Conservation (phyloP, 2,888 invertebrate species). For the Mongoloraphidia duomilia region DNA sequence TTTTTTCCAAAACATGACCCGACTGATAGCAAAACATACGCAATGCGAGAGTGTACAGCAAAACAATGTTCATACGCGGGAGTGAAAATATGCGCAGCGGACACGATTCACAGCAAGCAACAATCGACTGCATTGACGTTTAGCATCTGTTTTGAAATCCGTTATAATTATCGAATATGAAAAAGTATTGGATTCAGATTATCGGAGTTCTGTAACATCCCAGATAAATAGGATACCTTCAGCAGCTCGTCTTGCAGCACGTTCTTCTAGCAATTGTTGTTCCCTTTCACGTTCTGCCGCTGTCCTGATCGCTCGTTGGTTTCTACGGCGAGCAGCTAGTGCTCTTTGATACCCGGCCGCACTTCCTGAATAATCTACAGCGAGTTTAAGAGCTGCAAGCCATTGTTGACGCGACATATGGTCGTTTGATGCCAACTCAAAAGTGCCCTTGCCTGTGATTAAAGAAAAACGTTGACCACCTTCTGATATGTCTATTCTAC, state of each 20-base stretch:
- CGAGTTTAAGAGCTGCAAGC: constrained; percentile 59
- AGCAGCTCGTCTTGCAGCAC: constrained; percentile 42
- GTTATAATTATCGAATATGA: neutral
- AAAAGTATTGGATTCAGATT: no score
- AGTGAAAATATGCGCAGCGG: no score
- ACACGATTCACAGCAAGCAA: no score
- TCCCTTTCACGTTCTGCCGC: constrained; percentile 43
- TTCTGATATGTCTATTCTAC: constrained; percentile 43
- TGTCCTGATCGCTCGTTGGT: constrained; percentile 37
- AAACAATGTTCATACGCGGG: no score
- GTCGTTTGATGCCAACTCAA: constrained; percentile 58
- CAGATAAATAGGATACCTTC: constrained; percentile 25
- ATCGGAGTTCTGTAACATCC: no score
- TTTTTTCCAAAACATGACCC: no score
- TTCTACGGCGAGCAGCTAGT: constrained; percentile 36
- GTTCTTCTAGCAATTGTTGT: constrained; percentile 47
- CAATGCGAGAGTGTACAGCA: no score
- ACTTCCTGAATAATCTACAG: constrained; percentile 53
- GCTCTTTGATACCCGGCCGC: constrained; percentile 56
- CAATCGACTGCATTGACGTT: no score
- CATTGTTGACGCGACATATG: constrained; percentile 65
- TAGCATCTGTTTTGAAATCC: no score
- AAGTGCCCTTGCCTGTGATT: constrained; percentile 54
- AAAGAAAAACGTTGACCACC: constrained; percentile 49
- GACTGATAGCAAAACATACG: no score